A percentile compares a stretch with the other conserved stretches of the same genome.
These are phyloP conservation scores for Drosophila quasianomalipes DNA, from an alignment of 2,888 invertebrate genomes.

Conservation along the genomic window DNA sequence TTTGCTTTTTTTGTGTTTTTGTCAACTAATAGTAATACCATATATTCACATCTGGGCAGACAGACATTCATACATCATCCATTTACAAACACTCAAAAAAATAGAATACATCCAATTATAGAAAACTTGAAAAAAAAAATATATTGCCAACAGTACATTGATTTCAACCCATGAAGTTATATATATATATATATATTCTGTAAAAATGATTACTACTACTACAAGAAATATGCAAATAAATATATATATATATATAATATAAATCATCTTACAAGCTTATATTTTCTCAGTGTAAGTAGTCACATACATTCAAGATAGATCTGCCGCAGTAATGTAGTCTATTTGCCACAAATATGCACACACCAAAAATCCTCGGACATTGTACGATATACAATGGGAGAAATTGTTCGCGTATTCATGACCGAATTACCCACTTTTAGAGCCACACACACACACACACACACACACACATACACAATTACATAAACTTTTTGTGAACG, in stretches of 20 bases:
- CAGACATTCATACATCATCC: not conserved
- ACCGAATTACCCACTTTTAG: slow-evolving; percentile 76
- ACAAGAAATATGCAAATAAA: not conserved
- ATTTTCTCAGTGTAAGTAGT: slow-evolving; percentile 11
- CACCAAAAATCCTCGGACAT: slow-evolving; percentile 72
- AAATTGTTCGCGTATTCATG: slow-evolving; percentile 80
- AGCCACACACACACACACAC: slow-evolving; percentile 25
- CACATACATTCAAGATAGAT: slow-evolving; percentile 69
- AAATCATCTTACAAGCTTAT: not conserved
- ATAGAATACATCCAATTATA: not conserved
- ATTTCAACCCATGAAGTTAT: not conserved
- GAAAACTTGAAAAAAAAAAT: not conserved
- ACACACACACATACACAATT: slow-evolving; percentile 12
- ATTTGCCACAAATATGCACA: slow-evolving; percentile 78
- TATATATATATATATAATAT: not conserved
- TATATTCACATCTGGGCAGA: slow-evolving; percentile 3
- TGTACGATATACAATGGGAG: slow-evolving; percentile 57
- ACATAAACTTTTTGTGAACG: slow-evolving; percentile 56
- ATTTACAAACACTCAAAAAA: slow-evolving; percentile 2
- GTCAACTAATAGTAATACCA: slow-evolving; percentile 24
- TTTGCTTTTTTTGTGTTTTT: slow-evolving; percentile 35
- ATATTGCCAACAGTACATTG: not conserved
- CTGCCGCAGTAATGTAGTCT: slow-evolving; percentile 75
- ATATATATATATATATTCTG: not conserved
- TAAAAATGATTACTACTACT: not conserved